Percentiles rank a stretch among this genome's conserved stretches.
These are phyloP conservation scores for Brienomyrus brachyistius DNA, from an alignment of 2,113 vertebrate genomes.

Conservation along the genomic window DNA sequence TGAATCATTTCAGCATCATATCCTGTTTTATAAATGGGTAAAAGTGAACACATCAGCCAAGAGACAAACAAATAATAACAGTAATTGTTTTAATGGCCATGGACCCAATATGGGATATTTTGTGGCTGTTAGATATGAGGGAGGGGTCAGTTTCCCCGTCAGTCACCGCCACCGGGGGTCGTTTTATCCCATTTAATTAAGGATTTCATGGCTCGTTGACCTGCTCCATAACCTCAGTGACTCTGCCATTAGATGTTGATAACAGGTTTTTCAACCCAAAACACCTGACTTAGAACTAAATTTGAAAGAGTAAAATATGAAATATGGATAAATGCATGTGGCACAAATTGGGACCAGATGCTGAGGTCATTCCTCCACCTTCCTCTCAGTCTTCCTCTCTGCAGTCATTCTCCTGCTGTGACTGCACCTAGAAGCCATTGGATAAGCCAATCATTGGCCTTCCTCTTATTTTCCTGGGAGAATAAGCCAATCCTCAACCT, in stretches of 20 bases:
- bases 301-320: not conserved
- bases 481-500: not conserved
- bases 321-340: not conserved
- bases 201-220: not conserved
- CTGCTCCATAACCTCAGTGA: not conserved
- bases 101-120: not conserved
- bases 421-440: not conserved
- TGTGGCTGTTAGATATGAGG: not conserved
- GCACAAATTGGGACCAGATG: not conserved
- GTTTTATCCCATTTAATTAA: not conserved
- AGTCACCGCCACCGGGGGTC: not conserved
- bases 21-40: not conserved
- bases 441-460: not conserved
- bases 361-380: not conserved
- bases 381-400: not conserved
- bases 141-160: not conserved
- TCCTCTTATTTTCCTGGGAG: not conserved
- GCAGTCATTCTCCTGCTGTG: not conserved
- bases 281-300: not conserved
- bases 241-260: not conserved
- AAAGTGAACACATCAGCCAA: not conserved
- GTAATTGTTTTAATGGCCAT: not conserved
- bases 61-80: not conserved
- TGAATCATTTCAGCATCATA: not conserved
- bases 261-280: not conserved